Evolutionary conservation across 1,140 invertebrate genomes (phyloP), one percentile per base, ranked within the genome.

Genomic region (Drosophila grimshawi): DNA sequence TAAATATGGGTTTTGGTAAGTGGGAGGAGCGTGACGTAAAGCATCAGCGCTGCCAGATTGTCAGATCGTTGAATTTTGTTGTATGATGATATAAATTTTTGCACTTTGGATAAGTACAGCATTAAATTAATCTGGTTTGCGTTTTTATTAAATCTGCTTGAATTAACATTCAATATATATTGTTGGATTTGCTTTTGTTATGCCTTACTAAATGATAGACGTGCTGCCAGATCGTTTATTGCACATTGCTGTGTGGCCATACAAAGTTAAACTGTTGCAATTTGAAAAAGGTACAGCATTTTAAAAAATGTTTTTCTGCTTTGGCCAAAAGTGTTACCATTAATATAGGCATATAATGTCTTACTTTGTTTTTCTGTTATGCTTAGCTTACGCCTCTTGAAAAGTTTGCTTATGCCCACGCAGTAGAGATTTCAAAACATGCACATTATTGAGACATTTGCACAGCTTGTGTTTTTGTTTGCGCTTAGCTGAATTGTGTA

Each of bases 401-500:
- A 52, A 61, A 67, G 70, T 49, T 71, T 68, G 62, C 41, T 86
- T 66, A 81, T 60, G 68, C 64, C 63, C 43, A 33, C 53, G 30
- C 51, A 55, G 83, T 80, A 76, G 74, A 89, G 85, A 89, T 89
- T 89, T 89, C 69, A 89, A 89, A 81, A 86, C 82, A 86, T 72
- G 74, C 52, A 56, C 56, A 51, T 78, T 75, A 51, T 78, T 75
- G 64, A 81, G 61, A 57, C 89, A 76, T 89, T 89, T 89, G 39
- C 68, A 85, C 85, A 89, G 85, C 85, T 89, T 88, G 80, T 48
- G 29, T 35, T 45, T 37, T 69, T 77, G 51, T 52, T 46, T 19
- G 11, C 43, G 61, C 41, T 76, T 65, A 67, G 66, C 45, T 81
- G 78, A 65, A 82, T 82, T 67, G 51, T 80, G 43, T 33, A 56